These are phyloP conservation scores for Rhinophrynus dorsalis DNA, from an alignment of 2,797 vertebrate genomes.

Conservation along the genomic window DNA sequence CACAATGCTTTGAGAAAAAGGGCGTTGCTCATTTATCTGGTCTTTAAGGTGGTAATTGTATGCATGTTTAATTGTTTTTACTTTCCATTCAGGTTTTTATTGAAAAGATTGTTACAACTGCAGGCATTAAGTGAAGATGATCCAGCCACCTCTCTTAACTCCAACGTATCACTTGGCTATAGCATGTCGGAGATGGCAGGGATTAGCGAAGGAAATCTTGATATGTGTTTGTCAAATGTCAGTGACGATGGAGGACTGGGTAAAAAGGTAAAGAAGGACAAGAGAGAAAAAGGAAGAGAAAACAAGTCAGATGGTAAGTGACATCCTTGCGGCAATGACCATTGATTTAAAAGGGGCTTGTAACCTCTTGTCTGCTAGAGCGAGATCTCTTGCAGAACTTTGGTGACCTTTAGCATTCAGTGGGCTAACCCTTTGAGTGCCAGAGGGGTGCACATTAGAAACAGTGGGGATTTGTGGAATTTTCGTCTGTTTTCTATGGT, in stretches of 20 bases:
- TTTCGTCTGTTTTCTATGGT: no score
- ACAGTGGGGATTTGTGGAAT: no score
- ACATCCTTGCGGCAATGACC: no score
- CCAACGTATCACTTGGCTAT: constrained; percentile 42
- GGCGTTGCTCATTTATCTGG: no score
- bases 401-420: no score
- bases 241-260: constrained; percentile 70
- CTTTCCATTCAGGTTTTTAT: constrained; percentile 72
- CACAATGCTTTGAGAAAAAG: no score
- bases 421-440: no score
- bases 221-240: constrained; percentile 47
- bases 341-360: no score
- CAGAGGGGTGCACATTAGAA: no score
- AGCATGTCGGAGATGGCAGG: constrained; percentile 50
- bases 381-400: no score
- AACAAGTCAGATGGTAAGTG: constrained; percentile 62
- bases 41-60: no score
- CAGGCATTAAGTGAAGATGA: constrained; percentile 83
- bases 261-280: constrained; percentile 86
- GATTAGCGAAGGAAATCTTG: constrained; percentile 50
- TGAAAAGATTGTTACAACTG: constrained; percentile 84
- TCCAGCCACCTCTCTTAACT: constrained; percentile 50
- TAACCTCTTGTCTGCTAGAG: not conserved
- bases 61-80: no score
- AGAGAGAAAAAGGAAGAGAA: constrained; percentile 82